Evolutionary conservation across 2,797 vertebrate species (phyloP).

Genomic region (Platalea minor): DNA sequence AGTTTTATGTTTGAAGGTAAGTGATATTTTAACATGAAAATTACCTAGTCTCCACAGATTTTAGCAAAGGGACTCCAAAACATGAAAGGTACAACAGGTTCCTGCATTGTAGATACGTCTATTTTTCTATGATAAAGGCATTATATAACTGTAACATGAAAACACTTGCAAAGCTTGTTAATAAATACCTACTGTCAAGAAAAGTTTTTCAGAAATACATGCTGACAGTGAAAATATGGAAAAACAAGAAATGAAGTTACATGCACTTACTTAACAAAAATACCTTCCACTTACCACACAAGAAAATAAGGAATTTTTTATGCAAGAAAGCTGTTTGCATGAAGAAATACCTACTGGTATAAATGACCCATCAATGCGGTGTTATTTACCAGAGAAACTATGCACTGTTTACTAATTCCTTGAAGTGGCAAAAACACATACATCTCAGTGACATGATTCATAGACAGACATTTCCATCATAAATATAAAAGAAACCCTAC

Average conservation of each 20-base stretch:
- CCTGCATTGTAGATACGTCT: not conserved
- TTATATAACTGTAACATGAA: not conserved
- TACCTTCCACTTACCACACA: not conserved
- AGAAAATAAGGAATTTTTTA: not conserved
- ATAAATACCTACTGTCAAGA: not conserved
- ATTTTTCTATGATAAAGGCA: not conserved
- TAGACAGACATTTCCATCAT: not conserved
- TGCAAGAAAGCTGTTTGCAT: not conserved
- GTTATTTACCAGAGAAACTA: not conserved
- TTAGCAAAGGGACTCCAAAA: not conserved
- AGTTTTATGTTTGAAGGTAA: not conserved
- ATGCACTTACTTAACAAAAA: not conserved
- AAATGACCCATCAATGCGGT: not conserved
- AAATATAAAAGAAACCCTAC: not conserved
- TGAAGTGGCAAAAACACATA: not conserved
- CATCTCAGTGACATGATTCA: not conserved
- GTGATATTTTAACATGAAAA: not conserved
- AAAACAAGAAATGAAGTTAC: not conserved
- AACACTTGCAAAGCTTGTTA: not conserved
- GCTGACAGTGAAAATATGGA: not conserved
- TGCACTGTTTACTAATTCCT: not conserved
- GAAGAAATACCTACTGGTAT: not conserved
- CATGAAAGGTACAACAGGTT: not conserved
- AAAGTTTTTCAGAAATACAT: not conserved
- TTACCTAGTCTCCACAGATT: not conserved